phyloP scores from a whole-genome alignment of 2,888 invertebrate species.

The Drosophila testacea region DNA sequence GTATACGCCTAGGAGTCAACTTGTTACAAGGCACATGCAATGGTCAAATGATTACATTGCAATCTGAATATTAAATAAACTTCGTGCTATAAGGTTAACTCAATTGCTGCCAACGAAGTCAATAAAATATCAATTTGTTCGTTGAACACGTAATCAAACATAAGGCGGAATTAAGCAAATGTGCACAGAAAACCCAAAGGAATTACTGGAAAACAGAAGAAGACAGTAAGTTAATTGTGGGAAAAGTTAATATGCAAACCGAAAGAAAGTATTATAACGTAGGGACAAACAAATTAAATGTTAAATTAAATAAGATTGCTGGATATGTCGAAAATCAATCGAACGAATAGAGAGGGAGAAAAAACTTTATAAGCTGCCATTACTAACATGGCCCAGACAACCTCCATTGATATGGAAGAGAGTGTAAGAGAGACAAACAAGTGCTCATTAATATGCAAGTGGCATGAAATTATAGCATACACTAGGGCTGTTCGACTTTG shows the following conservation, averaged over 20 bases:
- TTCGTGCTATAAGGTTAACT: neutral
- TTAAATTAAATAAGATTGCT: neutral
- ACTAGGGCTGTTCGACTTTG: constrained; percentile 7
- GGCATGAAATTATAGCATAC: constrained; percentile 32
- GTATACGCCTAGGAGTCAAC: constrained; percentile 26
- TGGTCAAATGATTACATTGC: constrained; percentile 3
- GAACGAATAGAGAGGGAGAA: neutral
- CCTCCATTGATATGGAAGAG: constrained; percentile 7
- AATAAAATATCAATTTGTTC: constrained; percentile 30
- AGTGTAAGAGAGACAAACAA: neutral
- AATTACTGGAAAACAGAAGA: neutral
- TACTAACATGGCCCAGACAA: neutral
- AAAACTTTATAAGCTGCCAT: neutral
- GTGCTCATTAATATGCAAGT: constrained; percentile 60
- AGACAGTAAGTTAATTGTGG: neutral
- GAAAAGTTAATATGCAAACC: neutral
- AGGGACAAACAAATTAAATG: neutral
- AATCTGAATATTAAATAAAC: constrained; percentile 3
- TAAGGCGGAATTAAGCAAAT: neutral
- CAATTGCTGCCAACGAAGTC: neutral
- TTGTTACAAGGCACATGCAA: neutral
- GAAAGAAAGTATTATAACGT: neutral
- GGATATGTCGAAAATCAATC: constrained; percentile 1
- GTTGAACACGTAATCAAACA: neutral
- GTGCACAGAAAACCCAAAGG: neutral